Conservation (phyloP, 2,888 invertebrate genomes). For the Pollenia amentaria region DNA sequence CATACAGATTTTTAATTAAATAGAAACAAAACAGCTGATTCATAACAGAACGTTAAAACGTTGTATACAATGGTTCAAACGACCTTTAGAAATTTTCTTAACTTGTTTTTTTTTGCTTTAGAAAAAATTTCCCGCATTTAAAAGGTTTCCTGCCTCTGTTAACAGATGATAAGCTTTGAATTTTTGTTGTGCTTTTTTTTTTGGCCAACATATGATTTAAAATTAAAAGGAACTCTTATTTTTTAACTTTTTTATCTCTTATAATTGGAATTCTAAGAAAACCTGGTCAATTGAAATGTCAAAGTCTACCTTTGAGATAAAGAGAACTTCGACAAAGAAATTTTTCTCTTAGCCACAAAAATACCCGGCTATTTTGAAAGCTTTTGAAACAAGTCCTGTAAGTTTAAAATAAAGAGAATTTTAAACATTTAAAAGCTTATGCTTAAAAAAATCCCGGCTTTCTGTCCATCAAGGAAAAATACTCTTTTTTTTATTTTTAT, state of each 20-base stretch:
- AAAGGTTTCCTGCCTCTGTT: neutral
- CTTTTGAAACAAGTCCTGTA: too few relatives aligned
- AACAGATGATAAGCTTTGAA: neutral
- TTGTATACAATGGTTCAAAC: too few relatives aligned
- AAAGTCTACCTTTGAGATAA: neutral
- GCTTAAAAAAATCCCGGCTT: neutral
- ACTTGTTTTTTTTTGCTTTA: neutral
- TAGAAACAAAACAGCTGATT: too few relatives aligned
- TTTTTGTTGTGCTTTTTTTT: neutral
- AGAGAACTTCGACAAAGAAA: neutral
- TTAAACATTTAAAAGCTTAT: too few relatives aligned
- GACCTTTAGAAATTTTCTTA: too few relatives aligned
- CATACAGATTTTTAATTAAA: too few relatives aligned
- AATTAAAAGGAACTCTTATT: neutral
- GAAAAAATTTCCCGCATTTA: too few relatives aligned
- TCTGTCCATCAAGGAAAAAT: neutral
- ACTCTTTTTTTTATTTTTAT: neutral
- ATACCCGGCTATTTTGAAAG: too few relatives aligned
- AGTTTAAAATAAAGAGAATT: too few relatives aligned
- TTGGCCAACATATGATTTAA: neutral
- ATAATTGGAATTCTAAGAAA: neutral
- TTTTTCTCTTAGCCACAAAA: neutral
- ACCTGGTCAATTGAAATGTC: slow-evolving; percentile 6
- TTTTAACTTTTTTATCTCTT: neutral
- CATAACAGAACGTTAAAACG: too few relatives aligned